phyloP scores from a whole-genome alignment of 2,113 vertebrate genomes.

The Cryptomyrus ogoouensis region DNA sequence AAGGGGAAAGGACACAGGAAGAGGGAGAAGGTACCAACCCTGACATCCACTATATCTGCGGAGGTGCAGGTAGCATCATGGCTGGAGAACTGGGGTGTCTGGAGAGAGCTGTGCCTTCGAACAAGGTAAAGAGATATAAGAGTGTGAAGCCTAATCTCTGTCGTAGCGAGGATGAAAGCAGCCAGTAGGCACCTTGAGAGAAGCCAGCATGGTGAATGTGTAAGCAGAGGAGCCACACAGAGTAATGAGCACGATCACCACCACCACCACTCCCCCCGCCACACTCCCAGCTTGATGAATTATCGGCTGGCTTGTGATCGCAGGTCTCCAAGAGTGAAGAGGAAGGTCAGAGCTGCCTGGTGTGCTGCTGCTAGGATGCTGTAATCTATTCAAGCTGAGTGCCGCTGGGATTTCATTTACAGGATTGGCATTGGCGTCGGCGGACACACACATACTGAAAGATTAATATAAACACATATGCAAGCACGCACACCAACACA shows the following conservation, averaged over 20 bases:
- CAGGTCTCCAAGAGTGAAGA: not conserved
- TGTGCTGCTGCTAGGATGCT: not conserved
- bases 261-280: not conserved
- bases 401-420: not conserved
- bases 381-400: not conserved
- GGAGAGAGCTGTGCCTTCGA: not conserved
- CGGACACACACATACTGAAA: not conserved
- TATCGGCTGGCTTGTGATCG: not conserved
- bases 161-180: not conserved
- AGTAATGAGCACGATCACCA: not conserved
- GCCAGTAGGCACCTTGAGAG: not conserved
- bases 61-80: not conserved
- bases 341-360: not conserved
- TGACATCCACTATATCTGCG: not conserved
- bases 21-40: no score
- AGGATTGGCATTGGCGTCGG: not conserved
- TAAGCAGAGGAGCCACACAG: not conserved
- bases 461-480: not conserved
- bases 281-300: not conserved
- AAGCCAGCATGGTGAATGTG: not conserved
- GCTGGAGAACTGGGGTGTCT: not conserved
- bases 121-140: not conserved
- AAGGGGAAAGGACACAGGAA: no score
- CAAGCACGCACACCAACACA: not conserved
- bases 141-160: not conserved